A percentile compares a stretch with the other conserved stretches of the same genome.
Conservation (phyloP, 2,888 invertebrate genomes). For the Watsonalla binaria region DNA sequence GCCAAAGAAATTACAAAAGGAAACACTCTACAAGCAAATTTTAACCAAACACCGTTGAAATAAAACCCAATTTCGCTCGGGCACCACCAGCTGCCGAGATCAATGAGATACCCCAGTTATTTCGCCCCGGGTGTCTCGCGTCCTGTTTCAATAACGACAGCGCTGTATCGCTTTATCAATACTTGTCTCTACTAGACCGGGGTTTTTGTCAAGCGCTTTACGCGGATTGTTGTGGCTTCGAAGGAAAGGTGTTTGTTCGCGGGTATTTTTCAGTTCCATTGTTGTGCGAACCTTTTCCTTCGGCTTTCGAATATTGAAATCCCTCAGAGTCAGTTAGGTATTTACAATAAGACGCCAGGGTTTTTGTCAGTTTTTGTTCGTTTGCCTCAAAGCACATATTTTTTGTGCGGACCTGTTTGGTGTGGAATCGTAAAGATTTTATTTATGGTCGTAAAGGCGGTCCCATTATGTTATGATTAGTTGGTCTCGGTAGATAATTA, state of each 20-base stretch:
- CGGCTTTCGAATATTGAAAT: constrained; percentile 36
- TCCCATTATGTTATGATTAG: constrained; percentile 64
- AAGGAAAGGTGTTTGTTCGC: constrained; percentile 51
- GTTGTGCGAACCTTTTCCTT: constrained; percentile 47
- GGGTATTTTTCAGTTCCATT: constrained; percentile 63
- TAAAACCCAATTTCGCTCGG: constrained; percentile 24
- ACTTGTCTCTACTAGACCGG: constrained; percentile 13
- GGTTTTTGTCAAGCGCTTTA: constrained; percentile 39
- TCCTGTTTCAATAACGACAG: constrained; percentile 37
- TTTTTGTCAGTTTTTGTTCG: constrained; percentile 22
- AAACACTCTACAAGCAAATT: constrained; percentile 11
- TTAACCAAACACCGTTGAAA: constrained; percentile 3
- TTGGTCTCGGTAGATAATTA: constrained; percentile 56
- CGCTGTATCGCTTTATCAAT: constrained; percentile 37
- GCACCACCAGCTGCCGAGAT: constrained; percentile 35
- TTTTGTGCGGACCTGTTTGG: constrained; percentile 47
- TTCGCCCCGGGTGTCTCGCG: constrained; percentile 56
- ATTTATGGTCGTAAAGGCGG: constrained; percentile 56
- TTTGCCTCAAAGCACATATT: constrained; percentile 42
- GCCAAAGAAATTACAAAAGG: constrained; percentile 56
- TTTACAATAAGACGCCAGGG: constrained; percentile 49
- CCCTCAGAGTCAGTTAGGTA: constrained; percentile 40
- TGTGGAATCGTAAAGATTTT: constrained; percentile 48
- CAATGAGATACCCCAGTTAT: constrained; percentile 65
- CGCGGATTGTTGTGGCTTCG: constrained; percentile 18